Conservation (phyloP, 1,140 invertebrate species). For the Sinonovacula constricta region DNA sequence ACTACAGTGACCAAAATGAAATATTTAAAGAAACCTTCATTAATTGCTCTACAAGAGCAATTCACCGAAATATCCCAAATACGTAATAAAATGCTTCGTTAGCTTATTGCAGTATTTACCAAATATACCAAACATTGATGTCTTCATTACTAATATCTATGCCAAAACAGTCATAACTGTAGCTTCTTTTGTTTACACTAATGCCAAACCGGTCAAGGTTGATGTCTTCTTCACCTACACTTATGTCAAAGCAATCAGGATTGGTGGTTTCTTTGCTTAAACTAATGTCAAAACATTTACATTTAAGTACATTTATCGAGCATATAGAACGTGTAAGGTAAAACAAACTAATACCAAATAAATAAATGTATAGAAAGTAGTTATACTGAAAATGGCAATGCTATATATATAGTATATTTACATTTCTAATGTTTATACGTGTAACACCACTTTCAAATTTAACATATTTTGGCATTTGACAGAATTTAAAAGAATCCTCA, state of each 20-base stretch:
- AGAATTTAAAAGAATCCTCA: no score
- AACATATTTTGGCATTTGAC: no score
- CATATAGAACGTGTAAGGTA: background rate
- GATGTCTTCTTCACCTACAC: background rate
- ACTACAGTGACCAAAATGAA: background rate
- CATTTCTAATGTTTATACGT: no score
- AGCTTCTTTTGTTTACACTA: no score
- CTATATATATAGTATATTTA: no score
- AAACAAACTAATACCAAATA: background rate
- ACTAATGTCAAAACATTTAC: background rate
- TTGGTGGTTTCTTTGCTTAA: background rate
- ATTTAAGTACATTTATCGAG: background rate
- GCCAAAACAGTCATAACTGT: no score
- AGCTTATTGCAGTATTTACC: no score
- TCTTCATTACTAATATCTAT: no score
- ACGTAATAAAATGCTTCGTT: constrained; percentile 4
- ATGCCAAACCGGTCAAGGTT: background rate
- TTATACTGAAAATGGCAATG: no score
- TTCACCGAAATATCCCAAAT: background rate
- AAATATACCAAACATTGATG: no score
- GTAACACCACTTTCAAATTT: no score
- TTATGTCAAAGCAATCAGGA: background rate
- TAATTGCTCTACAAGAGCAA: background rate
- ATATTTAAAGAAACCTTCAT: constrained; percentile 1
- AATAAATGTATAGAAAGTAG: background rate